Evolutionary conservation across 2,888 invertebrate genomes (phyloP), one percentile per base, ranked within the genome.

Genomic region (Notocelia uddmanniana): DNA sequence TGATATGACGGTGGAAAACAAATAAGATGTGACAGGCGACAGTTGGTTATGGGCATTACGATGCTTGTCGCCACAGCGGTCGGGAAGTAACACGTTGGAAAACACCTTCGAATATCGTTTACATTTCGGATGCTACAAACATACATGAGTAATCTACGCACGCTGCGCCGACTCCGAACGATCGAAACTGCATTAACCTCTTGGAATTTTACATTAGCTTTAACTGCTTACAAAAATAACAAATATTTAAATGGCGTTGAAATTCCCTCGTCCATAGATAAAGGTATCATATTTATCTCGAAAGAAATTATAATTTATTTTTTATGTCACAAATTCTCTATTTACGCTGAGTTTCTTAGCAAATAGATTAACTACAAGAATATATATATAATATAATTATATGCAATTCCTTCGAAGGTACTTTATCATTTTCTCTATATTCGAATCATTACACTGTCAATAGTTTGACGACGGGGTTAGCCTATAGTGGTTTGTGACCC

Each of bases 71-170:
- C 79, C 83, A 84, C 87, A 82, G 88, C 88, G 86, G 88, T 82
- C 76, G 89, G 77, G 89, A 85, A 77, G 79, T 80, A 78, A 85
- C 89, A 87, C 89, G 76, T 90, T 89, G 83, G 72, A 73, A 81
- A 80, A 86, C 86, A 87, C 87, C 84, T 90, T 78, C 71, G 76
- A 81, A 80, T 80, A 81, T 84, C 78, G 86, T 90, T 88, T 85
- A 86, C 85, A 84, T 87, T 81, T 78, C 74, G 77, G 76, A 68
- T 37, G 34, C 45, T 73, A 57, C 60, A 34, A 45, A 57, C 50
- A 64, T 68, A 41, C 66, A 37, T 26, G 58, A 69, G 64, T 73
- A 69, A 75, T 73, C 62, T 73, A 73, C 67, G 64, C 77, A 75
- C 54, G 76, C 76, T 76, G 78, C 21, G 77, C 54, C 63, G 64